Percentiles rank a stretch among this genome's conserved stretches.
These are phyloP conservation scores for Asarcornis scutulata DNA, from an alignment of 2,113 vertebrate genomes.

Conservation along the genomic window DNA sequence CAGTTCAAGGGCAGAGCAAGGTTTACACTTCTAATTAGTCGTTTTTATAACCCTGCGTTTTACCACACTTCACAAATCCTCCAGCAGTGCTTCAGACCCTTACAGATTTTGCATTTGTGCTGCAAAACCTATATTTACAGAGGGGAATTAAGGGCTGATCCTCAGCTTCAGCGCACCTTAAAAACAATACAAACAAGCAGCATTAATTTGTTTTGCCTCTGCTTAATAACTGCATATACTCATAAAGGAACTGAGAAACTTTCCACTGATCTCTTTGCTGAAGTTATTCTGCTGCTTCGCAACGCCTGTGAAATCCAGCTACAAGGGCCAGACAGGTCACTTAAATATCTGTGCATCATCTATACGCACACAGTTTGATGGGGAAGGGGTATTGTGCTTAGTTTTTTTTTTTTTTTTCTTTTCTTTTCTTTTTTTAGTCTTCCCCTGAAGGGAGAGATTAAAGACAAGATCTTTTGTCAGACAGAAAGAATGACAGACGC, in stretches of 20 bases:
- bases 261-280: neutral
- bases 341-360: neutral
- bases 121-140: neutral
- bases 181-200: neutral
- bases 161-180: neutral
- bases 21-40: constrained; percentile 57
- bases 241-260: neutral
- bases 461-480: neutral
- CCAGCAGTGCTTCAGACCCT: neutral
- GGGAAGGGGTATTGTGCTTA: neutral
- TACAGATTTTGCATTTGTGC: constrained; percentile 34
- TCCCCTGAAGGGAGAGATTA: neutral
- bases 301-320: too few relatives aligned
- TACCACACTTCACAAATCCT: constrained; percentile 32
- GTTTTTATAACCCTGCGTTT: constrained; percentile 48
- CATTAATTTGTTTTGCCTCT: neutral
- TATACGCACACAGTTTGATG: rapidly evolving
- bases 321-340: neutral
- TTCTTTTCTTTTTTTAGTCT: neutral
- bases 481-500: neutral
- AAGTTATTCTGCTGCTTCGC: neutral
- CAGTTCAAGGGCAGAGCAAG: constrained; percentile 63
- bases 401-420: neutral
- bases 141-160: neutral
- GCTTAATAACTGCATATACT: neutral